phyloP scores from a whole-genome alignment of 2,797 vertebrate species.

The Mormyrus proboscirostris region DNA sequence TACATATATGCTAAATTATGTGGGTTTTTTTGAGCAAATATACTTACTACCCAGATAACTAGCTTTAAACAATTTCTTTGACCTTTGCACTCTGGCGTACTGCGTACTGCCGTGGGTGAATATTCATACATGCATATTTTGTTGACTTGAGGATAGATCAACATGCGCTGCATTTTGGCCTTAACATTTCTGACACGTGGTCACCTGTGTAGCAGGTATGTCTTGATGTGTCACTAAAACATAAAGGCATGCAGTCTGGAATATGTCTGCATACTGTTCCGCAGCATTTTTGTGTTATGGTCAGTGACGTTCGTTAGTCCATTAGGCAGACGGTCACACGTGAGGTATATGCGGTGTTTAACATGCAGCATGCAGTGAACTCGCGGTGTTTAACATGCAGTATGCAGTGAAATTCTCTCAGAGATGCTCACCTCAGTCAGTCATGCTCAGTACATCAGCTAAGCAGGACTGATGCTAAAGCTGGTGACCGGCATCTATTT shows the following conservation, averaged over 20 bases:
- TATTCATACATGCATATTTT: neutral
- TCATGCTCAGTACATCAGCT: neutral
- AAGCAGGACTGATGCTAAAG: neutral
- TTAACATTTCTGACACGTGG: neutral
- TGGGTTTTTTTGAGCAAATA: neutral
- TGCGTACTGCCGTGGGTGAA: fast-evolving
- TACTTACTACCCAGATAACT: neutral
- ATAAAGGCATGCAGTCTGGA: neutral
- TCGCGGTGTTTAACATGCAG: too few relatives aligned
- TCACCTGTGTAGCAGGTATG: neutral
- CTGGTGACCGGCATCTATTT: neutral
- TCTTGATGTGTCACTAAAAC: neutral
- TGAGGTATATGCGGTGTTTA: neutral
- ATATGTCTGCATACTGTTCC: neutral
- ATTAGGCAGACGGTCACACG: neutral
- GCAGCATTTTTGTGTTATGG: neutral
- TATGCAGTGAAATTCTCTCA: neutral
- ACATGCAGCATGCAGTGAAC: neutral
- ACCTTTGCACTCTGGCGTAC: neutral
- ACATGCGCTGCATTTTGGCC: neutral
- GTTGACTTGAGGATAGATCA: neutral
- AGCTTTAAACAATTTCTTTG: neutral
- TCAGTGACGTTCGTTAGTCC: neutral
- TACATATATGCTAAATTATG: too few relatives aligned
- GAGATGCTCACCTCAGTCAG: neutral